These are phyloP conservation scores for Drosophila nebulosa DNA, from an alignment of 1,140 invertebrate genomes.

Conservation along the genomic window DNA sequence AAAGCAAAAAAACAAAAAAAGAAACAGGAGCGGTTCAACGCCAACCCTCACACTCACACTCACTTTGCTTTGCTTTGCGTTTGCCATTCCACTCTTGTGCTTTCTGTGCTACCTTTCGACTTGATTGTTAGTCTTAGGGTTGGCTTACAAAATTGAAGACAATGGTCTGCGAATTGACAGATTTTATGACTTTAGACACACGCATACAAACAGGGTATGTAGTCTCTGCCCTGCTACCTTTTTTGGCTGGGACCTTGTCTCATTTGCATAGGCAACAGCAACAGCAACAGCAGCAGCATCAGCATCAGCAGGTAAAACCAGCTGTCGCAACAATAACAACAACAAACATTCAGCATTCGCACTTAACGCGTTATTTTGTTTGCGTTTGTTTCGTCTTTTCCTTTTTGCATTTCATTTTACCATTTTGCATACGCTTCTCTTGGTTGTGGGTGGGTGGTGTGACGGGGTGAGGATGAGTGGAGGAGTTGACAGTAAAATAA, in stretches of 20 bases:
- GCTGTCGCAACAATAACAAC: background rate
- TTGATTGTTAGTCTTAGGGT: constrained; percentile 18
- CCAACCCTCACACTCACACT: background rate
- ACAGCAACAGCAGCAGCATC: background rate
- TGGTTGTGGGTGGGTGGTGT: no score
- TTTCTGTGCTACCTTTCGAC: background rate
- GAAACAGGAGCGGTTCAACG: constrained; percentile 18
- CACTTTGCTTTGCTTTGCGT: no score
- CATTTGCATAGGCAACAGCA: constrained; percentile 58
- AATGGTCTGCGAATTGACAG: constrained; percentile 71
- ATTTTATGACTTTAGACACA: constrained; percentile 51
- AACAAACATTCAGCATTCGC: constrained; percentile 10
- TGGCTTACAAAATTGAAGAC: constrained; percentile 60
- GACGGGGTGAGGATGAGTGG: no score
- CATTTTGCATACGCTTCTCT: background rate
- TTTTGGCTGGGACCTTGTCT: constrained; percentile 1
- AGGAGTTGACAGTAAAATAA: constrained; percentile 57
- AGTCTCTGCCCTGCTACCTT: background rate
- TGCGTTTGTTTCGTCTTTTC: background rate
- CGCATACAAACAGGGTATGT: no score
- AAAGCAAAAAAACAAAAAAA: no score
- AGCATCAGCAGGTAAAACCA: constrained; percentile 5
- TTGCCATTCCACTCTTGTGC: background rate
- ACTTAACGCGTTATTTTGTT: constrained; percentile 39
- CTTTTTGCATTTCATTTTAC: constrained; percentile 6